Evolutionary conservation across 2,113 vertebrate genomes (phyloP), one percentile per base, ranked within the genome.

Genomic region (Sceloporus undulatus): DNA sequence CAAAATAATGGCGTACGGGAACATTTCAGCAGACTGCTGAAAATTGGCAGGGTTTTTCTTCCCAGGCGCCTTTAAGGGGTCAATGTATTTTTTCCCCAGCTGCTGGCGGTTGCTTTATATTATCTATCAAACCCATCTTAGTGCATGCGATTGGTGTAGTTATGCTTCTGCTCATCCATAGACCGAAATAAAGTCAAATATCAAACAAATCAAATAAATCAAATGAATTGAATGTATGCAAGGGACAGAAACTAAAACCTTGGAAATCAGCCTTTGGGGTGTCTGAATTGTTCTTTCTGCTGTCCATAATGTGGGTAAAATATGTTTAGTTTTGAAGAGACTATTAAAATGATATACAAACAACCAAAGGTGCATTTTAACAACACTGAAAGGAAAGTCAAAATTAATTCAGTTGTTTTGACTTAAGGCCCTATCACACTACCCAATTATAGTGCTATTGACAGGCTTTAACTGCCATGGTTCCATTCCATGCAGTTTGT

Each of bases 271-370:
- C 16, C 14, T 29, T 76, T 29, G 74, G 29, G 14, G 38, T 34
- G 56, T 76, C 23, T 85, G 71, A 85, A 62, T 73, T 38, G 25
- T 42, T 76, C 56, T 40, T 76, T 85, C 38, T 85, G 34, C 34
- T 59, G 16, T 85, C 23, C 38, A 56, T 34, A 68, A 42, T 25
- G 66, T 48, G 13, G 25, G 48, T 68, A 82, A 48, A 11, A 25
- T 9, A 85, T 2, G 9, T 16, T 25, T 4, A 65, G 18, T 29
- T 77, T 65, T 23, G 16, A 77, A 21, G 27, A 21, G 5, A 56
- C 59, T 48, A 2, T 42, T 19, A 18, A 62, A 62, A 19, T 9
- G 16, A 65, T 9, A 74, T 74, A 8, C 3, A 40, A 82, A 85
- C 9, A 27, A 65, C 1, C 1, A 65, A 29, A 42, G 5, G 6